Evolutionary conservation across 2,113 vertebrate genomes (phyloP), one percentile per base, ranked within the genome.

Genomic region (Sceloporus tristichus): DNA sequence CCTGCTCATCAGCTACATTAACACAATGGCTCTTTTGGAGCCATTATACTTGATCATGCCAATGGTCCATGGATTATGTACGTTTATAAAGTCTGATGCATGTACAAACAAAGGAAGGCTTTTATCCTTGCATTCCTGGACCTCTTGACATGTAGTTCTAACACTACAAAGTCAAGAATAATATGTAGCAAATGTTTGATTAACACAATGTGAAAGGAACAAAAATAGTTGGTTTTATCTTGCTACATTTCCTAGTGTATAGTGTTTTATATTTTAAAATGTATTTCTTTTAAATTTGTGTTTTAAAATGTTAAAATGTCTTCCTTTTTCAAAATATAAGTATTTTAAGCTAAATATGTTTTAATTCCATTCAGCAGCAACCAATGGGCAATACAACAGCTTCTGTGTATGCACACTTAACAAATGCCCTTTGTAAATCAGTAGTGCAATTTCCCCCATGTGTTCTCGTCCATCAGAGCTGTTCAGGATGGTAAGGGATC

Each of bases 51-150:
- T 95, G 92, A 93, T 95, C 2, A 85, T 89, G 86, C 89, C 96
- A 96, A 95, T 95, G 95, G 96, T 95, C 93, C 93, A 81, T 95
- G 94, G 88, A 94, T 95, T 96, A 95, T 94, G 89, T 93, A 95
- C 94, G 94, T 96, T 91, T 94, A 90, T 90, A 95, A 95, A 95
- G 95, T 96, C 91, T 91, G 87, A 91, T 94, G 91, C 94, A 94
- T 92, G 95, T 96, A 92, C 93, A 96, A 96, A 96, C 95, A 95
- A 96, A 93, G 84, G 27, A 68, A 6, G 74, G 73, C 27, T 8
- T 1, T 90, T 93, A 93, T 95, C 82, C 91, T 95, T 90, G 85
- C 80, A 86, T 95, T 95, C 95, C 92, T 95, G 95, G 85, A 93
- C 96, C 62, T 92, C 93, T 96, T 4, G 5, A 9, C 59, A 11